phyloP scores from a whole-genome alignment of 2,888 invertebrate genomes.

The Cheilosia vernalis region DNA sequence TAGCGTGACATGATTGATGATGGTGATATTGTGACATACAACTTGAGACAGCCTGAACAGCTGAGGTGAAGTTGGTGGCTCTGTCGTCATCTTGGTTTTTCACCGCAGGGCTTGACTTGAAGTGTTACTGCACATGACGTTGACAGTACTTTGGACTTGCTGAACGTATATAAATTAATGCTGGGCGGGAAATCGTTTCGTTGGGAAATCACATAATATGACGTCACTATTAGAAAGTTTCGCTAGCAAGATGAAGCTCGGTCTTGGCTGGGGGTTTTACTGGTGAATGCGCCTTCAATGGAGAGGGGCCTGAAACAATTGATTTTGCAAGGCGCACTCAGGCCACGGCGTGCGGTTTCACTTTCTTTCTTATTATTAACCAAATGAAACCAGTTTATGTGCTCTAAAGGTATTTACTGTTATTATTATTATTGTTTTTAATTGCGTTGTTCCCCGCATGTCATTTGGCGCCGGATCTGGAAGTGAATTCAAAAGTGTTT shows the following conservation, averaged over 20 bases:
- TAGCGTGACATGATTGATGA: constrained; percentile 28
- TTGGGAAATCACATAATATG: constrained; percentile 20
- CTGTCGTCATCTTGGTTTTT: constrained; percentile 5
- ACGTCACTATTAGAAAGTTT: constrained; percentile 52
- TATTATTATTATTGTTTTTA: constrained; percentile 45
- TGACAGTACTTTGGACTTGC: constrained; percentile 31
- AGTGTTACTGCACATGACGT: constrained; percentile 5
- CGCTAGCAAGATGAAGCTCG: constrained; percentile 1
- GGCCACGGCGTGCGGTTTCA: constrained; percentile 34
- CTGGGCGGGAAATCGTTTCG: constrained; percentile 33
- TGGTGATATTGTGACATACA: constrained; percentile 24
- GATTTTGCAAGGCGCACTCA: constrained; percentile 35
- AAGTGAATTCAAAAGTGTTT: not conserved
- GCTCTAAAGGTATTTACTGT: constrained; percentile 57
- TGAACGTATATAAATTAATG: too few relatives aligned
- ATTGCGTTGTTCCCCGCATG: constrained; percentile 23
- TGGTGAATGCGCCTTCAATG: not conserved
- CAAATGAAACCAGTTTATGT: constrained; percentile 50
- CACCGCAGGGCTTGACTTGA: constrained; percentile 25
- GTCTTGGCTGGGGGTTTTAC: too few relatives aligned
- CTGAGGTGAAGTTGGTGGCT: not conserved
- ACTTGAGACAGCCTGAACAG: constrained; percentile 4
- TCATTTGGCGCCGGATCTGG: constrained; percentile 8
- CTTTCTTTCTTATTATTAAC: constrained; percentile 46
- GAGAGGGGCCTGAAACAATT: constrained; percentile 31